phyloP scores from a whole-genome alignment of 2,888 invertebrate genomes.

The Synergus gifuensis region DNA sequence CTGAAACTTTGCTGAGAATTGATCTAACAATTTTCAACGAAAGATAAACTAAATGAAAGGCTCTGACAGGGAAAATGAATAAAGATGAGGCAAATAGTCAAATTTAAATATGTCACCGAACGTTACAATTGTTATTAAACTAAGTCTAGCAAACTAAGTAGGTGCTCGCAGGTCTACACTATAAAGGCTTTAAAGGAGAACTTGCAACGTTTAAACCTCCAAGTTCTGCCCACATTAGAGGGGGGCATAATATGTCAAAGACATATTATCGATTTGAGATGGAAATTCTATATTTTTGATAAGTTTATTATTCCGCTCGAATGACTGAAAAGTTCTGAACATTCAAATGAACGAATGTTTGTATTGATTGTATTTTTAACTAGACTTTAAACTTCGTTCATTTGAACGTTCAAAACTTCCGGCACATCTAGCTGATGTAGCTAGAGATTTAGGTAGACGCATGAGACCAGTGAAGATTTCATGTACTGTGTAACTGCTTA shows the following conservation, averaged over 20 bases:
- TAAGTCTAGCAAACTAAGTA: background rate
- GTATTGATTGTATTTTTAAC: no score
- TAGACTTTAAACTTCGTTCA: no score
- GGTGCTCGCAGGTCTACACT: background rate
- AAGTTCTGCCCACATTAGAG: background rate
- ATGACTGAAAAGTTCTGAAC: no score
- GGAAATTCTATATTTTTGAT: no score
- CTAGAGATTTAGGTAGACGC: background rate
- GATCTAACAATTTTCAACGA: slow-evolving; percentile 17
- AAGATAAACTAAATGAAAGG: slow-evolving; percentile 13
- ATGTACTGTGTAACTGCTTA: background rate
- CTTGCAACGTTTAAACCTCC: background rate
- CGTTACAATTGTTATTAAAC: background rate
- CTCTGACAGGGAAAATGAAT: background rate
- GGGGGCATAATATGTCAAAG: no score
- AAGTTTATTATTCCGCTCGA: no score
- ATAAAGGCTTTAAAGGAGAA: background rate
- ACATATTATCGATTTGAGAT: no score
- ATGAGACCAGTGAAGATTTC: background rate
- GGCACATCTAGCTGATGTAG: background rate
- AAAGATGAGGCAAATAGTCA: background rate
- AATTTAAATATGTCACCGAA: background rate
- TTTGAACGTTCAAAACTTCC: no score
- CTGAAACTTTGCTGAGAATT: slow-evolving; percentile 25
- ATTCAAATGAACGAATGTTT: no score